Conservation (phyloP, 2,888 invertebrate genomes). For the Calliopum simillimum region DNA sequence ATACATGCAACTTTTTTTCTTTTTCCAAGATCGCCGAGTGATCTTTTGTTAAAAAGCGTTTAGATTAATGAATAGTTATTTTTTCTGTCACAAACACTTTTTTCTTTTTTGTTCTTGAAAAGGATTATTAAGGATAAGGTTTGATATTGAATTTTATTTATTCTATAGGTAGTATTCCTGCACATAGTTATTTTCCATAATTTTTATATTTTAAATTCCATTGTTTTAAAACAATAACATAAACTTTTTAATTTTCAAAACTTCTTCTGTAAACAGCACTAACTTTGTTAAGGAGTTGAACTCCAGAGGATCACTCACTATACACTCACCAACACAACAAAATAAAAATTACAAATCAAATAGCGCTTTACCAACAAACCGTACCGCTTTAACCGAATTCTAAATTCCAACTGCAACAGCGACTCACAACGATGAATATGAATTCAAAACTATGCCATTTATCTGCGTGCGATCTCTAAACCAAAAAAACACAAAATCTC, state of each 20-base stretch:
- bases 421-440: conserved; percentile 29
- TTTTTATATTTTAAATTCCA: conserved; percentile 1
- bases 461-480: conserved; percentile 36
- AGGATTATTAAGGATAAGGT: too few species aligned
- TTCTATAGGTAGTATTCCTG: too few species aligned
- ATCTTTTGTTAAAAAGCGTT: too few species aligned
- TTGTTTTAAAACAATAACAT: neutral
- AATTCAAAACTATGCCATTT: conserved; percentile 35
- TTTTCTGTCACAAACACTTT: too few species aligned
- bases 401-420: conserved; percentile 37
- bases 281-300: neutral
- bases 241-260: neutral
- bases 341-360: neutral
- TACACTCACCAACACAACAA: conserved; percentile 4
- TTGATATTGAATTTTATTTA: too few species aligned
- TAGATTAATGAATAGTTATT: too few species aligned
- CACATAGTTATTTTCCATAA: conserved; percentile 23
- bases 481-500: conserved; percentile 21
- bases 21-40: too few species aligned
- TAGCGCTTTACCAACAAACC: conserved; percentile 4
- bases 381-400: conserved; percentile 36
- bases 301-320: neutral
- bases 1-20: too few species aligned
- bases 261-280: neutral
- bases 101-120: too few species aligned